These are phyloP conservation scores for Aleiodes alternator DNA, from an alignment of 2,888 invertebrate genomes.

Conservation along the genomic window DNA sequence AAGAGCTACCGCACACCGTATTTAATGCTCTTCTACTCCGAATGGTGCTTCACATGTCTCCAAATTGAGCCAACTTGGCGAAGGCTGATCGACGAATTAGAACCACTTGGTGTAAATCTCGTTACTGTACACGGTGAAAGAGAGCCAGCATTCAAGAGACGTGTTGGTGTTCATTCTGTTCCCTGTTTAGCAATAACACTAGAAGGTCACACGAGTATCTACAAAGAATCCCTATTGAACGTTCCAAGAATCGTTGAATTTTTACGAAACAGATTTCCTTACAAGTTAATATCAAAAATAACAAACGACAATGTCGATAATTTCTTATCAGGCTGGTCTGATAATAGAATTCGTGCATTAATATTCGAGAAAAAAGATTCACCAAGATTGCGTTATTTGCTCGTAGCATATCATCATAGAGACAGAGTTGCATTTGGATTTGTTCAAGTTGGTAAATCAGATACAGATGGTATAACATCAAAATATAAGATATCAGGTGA, in stretches of 20 bases:
- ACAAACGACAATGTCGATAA: constrained; percentile 84
- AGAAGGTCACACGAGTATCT: constrained; percentile 90
- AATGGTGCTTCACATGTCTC: constrained; percentile 96
- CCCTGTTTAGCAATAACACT: constrained; percentile 89
- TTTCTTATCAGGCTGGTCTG: constrained; percentile 92
- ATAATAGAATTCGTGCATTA: constrained; percentile 93
- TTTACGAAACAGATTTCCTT: constrained; percentile 90
- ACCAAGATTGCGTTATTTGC: constrained; percentile 89
- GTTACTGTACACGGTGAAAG: constrained; percentile 91
- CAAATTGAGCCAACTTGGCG: constrained; percentile 92
- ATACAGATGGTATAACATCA: constrained; percentile 80
- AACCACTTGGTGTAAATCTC: constrained; percentile 88
- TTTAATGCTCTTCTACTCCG: constrained; percentile 92
- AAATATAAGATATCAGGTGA: constrained; percentile 85
- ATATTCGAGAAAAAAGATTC: constrained; percentile 88
- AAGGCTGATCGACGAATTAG: constrained; percentile 89
- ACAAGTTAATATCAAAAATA: constrained; percentile 84
- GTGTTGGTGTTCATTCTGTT: constrained; percentile 87
- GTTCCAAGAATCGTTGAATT: constrained; percentile 91
- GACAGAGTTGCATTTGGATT: constrained; percentile 92
- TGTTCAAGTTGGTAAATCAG: constrained; percentile 80
- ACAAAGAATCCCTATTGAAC: constrained; percentile 88
- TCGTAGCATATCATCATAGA: constrained; percentile 91
- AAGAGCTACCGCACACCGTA: constrained; percentile 90
- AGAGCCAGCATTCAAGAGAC: constrained; percentile 85